A percentile compares a stretch with the other conserved stretches of the same genome.
These are phyloP conservation scores for Xylocopa sonorina DNA, from an alignment of 1,140 invertebrate genomes.

Conservation along the genomic window DNA sequence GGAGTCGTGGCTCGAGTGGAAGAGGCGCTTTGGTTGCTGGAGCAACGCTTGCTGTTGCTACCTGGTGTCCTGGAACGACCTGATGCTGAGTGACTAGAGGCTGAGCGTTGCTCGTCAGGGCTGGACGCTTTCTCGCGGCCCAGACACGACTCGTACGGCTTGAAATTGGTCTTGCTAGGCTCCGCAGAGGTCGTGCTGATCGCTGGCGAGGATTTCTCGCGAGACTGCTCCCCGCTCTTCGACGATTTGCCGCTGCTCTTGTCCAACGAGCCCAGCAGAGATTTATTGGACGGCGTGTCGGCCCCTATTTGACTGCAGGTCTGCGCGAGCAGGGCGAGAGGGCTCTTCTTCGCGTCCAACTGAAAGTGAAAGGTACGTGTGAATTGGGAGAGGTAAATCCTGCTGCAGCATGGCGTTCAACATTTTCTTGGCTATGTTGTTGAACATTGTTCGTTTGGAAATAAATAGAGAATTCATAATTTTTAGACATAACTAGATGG, in stretches of 20 bases:
- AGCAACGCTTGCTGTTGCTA: constrained; percentile 81
- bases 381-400: too few relatives aligned
- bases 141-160: constrained; percentile 87
- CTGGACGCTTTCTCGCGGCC: constrained; percentile 75
- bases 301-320: constrained; percentile 98
- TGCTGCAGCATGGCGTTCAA: too few relatives aligned
- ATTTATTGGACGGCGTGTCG: constrained; percentile 87
- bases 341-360: constrained; percentile 98
- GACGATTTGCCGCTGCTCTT: constrained; percentile 84
- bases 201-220: constrained; percentile 84
- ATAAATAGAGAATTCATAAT: too few relatives aligned
- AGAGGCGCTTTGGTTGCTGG: constrained; percentile 86
- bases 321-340: constrained; percentile 94
- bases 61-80: constrained; percentile 73
- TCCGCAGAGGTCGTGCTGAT: constrained; percentile 68
- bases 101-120: constrained; percentile 70
- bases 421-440: too few relatives aligned
- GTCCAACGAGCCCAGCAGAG: constrained; percentile 84
- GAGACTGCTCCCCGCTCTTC: constrained; percentile 83
- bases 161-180: constrained; percentile 85
- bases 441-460: too few relatives aligned
- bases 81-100: constrained; percentile 74
- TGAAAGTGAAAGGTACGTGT: constrained; percentile 82
- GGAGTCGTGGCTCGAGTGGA: constrained; percentile 84
- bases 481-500: too few relatives aligned